Percentiles rank a stretch among this genome's conserved stretches.
phyloP scores from a whole-genome alignment of 2,888 invertebrate genomes.

The Sinhomidia bicolor region DNA sequence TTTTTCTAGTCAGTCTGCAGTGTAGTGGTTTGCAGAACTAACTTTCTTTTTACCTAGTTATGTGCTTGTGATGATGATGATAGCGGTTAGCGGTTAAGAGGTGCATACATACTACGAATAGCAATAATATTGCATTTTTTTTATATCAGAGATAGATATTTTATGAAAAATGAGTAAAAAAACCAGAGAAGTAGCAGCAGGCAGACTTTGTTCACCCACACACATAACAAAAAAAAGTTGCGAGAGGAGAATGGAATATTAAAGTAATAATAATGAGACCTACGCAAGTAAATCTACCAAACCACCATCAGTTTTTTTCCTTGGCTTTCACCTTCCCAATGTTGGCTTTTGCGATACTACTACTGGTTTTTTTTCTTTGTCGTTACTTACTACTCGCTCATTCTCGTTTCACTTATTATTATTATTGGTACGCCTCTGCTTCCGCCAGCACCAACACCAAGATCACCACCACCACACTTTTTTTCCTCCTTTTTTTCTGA shows the following conservation, averaged over 20 bases:
- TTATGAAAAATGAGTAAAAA: constrained; percentile 24
- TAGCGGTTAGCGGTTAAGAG: constrained; percentile 19
- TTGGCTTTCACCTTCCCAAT: constrained; percentile 14
- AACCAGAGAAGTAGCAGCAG: background rate
- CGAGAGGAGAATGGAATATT: constrained; percentile 30
- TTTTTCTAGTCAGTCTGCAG: too few species aligned
- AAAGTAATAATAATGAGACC: constrained; percentile 38
- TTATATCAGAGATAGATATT: background rate
- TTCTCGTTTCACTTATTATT: constrained; percentile 47
- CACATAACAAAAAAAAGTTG: background rate
- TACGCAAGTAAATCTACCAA: background rate
- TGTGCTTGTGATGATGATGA: background rate
- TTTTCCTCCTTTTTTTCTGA: background rate
- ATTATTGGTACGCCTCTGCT: background rate
- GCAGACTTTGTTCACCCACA: background rate
- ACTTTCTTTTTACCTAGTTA: constrained; percentile 24
- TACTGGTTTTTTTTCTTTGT: too few species aligned
- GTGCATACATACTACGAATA: background rate
- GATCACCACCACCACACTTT: background rate
- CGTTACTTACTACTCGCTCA: too few species aligned
- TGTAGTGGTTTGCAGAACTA: constrained; percentile 25
- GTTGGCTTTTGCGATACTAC: too few species aligned
- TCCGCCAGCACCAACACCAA: background rate
- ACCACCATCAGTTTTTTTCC: background rate
- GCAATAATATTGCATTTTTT: background rate